Evolutionary conservation across 2,113 vertebrate genomes (phyloP), one percentile per base, ranked within the genome.

Genomic region (Ceuthmochares aereus): DNA sequence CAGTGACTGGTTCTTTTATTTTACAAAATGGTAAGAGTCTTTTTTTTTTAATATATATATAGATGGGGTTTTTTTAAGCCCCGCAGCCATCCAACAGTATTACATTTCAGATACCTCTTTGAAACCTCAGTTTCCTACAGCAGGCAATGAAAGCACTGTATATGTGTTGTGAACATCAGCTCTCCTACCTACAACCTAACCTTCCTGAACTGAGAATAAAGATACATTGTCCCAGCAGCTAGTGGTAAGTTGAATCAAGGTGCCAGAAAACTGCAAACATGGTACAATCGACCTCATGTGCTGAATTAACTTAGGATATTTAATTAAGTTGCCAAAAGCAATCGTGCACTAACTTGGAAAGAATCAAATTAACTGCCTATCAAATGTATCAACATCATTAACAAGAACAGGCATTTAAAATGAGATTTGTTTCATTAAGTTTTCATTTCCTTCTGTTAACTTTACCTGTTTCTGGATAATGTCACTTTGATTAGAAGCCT

Each of bases 391-490:
- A 97, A 96, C 96, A 90, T 42, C 13, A 84, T 88, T 96, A 96
- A 97, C 92, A 85, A 95, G 96, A 97, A 95, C 86, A 97, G 97
- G 97, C 96, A 96, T 94, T 97, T 94, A 64, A 93, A 93, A 92
- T 87, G 64, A 87, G 42, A 68, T 85, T 54, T 81, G 58, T 91
- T 96, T 90, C 72, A 94, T 63, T 67, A 88, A 51, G 40, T 80
- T 95, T 97, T 92, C 26, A 96, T 96, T 95, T 96, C 58, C 84
- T 83, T 93, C 96, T 81, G 95, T 86, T 91, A 79, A 95, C 87
- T 96, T 98, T 98, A 99, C 99, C 99, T 99, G 99, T 97, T 99
- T 99, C 82, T 99, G 99, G 97, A 99, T 97, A 95, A 99, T 98
- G 97, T 99, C 99, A 79, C 98, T 99, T 73, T 99, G 98, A 97